Evolutionary conservation across 2,888 invertebrate species (phyloP), one percentile per base, ranked within the genome.

Genomic region (Tupiocoris notatus): DNA sequence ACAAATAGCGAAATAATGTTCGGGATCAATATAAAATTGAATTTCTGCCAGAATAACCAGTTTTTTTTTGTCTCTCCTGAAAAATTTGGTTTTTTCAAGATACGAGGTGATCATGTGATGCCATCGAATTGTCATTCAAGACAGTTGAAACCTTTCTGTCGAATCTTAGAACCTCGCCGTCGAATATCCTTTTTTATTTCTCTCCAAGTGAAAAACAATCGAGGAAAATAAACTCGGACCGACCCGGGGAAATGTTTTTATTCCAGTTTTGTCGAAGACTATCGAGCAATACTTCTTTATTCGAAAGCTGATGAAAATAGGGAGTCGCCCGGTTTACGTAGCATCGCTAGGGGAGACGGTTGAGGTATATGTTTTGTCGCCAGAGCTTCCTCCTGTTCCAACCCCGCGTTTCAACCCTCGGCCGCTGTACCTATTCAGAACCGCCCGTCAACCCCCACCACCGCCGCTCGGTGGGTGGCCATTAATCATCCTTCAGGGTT

Each of bases 401-500:
- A 16, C 61, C 61, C 7, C 61, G 12, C 61, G 7, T 9, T 7
- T 61, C 61, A 61, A 61, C 61, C 7, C 9, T 20, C 64, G 6
- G 3, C n/a, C 22, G 20, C 18, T 23, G 18, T 21, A n/a, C n/a
- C n/a, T 23, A n/a, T n/a, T 63, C 22, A 16, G 22, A 68, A 16
- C 58, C 75, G 18, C 58, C 21, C 20, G 73, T 25, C 62, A 67
- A 20, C 70, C 54, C 73, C 63, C 58, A n/a, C 70, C 64, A 12
- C 64, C 25, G 20, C 66, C 65, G 21, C 66, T 61, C 39, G 66
- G 67, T 64, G 61, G 74, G 66, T 23, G 39, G 77, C 75, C 77
- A 77, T 77, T 70, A 75, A 77, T 77, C 77, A 77, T 77, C 77
- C 75, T 75, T 77, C 77, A 77, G 71, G 62, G 64, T 73, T 70